Conservation (phyloP, 2,888 invertebrate species). For the Acleris sparsana region DNA sequence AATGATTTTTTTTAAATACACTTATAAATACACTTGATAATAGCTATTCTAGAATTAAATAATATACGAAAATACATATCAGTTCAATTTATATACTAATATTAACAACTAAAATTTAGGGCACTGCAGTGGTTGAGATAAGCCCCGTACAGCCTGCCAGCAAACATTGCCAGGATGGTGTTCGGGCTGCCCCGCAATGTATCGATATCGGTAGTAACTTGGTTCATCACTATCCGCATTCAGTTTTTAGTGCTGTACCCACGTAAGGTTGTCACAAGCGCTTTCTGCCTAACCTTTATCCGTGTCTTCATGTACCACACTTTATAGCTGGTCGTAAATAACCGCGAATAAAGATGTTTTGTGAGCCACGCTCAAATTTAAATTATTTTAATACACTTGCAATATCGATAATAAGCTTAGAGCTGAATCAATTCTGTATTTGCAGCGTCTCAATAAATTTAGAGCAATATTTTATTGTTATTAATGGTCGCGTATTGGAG, state of each 20-base stretch:
- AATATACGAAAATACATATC: no score
- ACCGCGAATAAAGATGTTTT: conserved; percentile 76
- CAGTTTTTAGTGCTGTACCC: conserved; percentile 62
- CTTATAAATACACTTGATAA: no score
- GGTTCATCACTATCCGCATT: conserved; percentile 48
- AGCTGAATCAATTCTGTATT: conserved; percentile 69
- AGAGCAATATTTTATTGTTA: conserved; percentile 44
- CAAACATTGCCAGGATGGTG: no score
- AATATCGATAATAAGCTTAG: conserved; percentile 66
- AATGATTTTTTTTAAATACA: no score
- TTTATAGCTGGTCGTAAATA: conserved; percentile 76
- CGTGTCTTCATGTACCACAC: conserved; percentile 70
- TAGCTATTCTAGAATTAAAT: no score
- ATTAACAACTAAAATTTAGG: no score
- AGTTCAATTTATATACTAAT: no score
- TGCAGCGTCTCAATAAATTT: conserved; percentile 39
- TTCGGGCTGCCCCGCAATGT: no score
- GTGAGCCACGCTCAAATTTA: conserved; percentile 75
- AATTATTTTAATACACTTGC: conserved; percentile 71
- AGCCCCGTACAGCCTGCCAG: no score
- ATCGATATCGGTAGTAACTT: conserved; percentile 48
- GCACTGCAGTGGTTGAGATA: no score
- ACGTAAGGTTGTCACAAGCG: conserved; percentile 56
- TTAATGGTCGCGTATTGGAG: conserved; percentile 22
- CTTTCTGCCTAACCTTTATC: conserved; percentile 70